Evolutionary conservation across 2,888 invertebrate species (phyloP).

Genomic region (Ctena decussata): DNA sequence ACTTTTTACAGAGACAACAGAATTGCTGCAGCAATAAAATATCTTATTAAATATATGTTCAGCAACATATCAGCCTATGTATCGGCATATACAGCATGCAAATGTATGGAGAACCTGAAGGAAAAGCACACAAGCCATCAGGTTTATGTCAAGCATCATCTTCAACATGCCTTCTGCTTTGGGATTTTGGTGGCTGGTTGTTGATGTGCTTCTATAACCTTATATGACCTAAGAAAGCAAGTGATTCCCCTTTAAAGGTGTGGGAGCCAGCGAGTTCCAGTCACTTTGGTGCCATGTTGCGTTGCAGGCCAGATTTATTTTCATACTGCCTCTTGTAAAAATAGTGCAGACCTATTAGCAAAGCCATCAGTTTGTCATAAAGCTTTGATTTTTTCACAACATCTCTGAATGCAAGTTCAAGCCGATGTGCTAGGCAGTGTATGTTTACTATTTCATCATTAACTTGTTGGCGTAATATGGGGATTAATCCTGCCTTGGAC

Average conservation of each 20-base stretch:
- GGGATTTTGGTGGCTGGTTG: slow-evolving; percentile 41
- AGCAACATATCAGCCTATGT: no score
- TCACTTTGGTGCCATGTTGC: slow-evolving; percentile 30
- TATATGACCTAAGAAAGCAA: slow-evolving; percentile 30
- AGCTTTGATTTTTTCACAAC: slow-evolving; percentile 27
- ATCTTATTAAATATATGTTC: no score
- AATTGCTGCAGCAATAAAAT: no score
- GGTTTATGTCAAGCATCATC: slow-evolving; percentile 37
- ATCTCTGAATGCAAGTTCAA: slow-evolving; percentile 53
- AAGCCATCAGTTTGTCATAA: slow-evolving; percentile 51
- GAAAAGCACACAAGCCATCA: slow-evolving; percentile 51
- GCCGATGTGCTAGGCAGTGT: slow-evolving; percentile 52
- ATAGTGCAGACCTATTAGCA: slow-evolving; percentile 52
- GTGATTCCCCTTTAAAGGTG: slow-evolving; percentile 49
- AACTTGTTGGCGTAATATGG: slow-evolving; percentile 28
- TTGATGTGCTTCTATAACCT: slow-evolving; percentile 46
- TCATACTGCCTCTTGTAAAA: slow-evolving; percentile 47
- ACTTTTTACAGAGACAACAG: no score
- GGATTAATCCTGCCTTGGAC: slow-evolving; percentile 14
- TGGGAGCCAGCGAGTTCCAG: slow-evolving; percentile 57
- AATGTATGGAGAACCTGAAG: slow-evolving; percentile 24
- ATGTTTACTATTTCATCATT: slow-evolving; percentile 42
- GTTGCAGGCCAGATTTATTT: slow-evolving; percentile 32
- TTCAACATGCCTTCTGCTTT: slow-evolving; percentile 53
- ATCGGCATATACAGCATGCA: no score